These are phyloP conservation scores for Diabrotica virgifera DNA, from an alignment of 1,140 invertebrate genomes.

Conservation along the genomic window DNA sequence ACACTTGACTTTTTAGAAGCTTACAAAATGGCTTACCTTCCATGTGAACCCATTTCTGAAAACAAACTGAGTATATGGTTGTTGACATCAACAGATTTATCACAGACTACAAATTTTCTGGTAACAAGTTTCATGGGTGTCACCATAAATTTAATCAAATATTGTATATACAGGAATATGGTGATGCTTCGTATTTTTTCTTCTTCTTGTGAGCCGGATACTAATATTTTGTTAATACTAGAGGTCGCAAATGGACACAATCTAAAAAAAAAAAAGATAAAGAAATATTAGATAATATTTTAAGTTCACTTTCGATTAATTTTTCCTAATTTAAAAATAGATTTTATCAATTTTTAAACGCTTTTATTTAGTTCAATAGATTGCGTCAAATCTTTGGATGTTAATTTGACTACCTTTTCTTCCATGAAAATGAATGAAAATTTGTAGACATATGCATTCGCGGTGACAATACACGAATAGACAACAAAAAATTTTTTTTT, in stretches of 20 bases:
- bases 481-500: too few species aligned
- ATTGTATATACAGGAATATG: conserved; percentile 50
- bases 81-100: conserved; percentile 45
- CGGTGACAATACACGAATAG: too few species aligned
- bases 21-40: not conserved
- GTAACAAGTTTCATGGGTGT: conserved; percentile 42
- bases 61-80: conserved; percentile 48
- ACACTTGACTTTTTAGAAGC: too few species aligned
- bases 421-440: too few species aligned
- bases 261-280: conserved; percentile 10
- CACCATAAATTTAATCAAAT: conserved; percentile 46
- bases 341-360: too few species aligned
- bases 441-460: too few species aligned
- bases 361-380: too few species aligned
- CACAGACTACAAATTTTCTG: conserved; percentile 44
- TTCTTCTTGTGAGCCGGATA: conserved; percentile 10
- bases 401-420: too few species aligned
- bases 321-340: too few species aligned
- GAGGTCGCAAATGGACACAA: conserved; percentile 7
- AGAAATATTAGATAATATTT: too few species aligned
- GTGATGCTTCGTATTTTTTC: conserved; percentile 24
- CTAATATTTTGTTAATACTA: conserved; percentile 20
- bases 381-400: too few species aligned
- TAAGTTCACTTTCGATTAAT: too few species aligned
- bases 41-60: conserved; percentile 21